Base-by-base conservation (phyloP, 2,888 invertebrate genomes). In the Andrena trimmerana region DNA sequence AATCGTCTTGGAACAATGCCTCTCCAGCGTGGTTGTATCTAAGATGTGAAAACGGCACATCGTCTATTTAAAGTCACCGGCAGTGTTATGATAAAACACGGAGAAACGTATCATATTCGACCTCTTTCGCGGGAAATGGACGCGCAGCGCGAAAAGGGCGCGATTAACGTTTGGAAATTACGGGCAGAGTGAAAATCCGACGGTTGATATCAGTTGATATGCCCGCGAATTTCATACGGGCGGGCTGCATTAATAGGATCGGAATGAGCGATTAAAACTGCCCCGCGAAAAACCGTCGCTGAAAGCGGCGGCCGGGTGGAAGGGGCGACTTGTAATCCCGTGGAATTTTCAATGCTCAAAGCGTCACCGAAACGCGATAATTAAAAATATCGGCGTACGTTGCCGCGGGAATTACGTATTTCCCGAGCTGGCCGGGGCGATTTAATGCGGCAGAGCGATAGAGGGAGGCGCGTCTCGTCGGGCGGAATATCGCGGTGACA, bases 401-500 rank as follows among this genome's bases (percentile, higher is more conserved):
- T 48, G 10, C 54, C 20, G 20, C 59, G 20, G 42, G 67, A 78
- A 78, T 72, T 62, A 73, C 68, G 42, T 5, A 1, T 42, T 42
- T 54, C 48, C 8, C 48, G 33, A 50, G 71, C 57, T 50, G 60
- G 42, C 24, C 29, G 24, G 42, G 42, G 50, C 36, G 70, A 67
- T 79, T 72, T 50, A 67, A 72, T 59, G 8, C 8, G 29, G 52
- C 71, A 27, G 52, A n/a, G 33, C 20, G 52, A 31, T 50, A n/a
- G 48, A 59, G 63, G n/a, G n/a, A 10, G 0, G 50, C 7, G 66
- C 27, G 67, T 24, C 13, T 31, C 52, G 24, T 24, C 62, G 73
- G 16, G 20, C 27, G 36, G 54, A 65, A 66, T 70, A 66, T 76
- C 76, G 50, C 31, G 60, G 27, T 29, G 71, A 54, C 65, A 20